A percentile compares a stretch with the other conserved stretches of the same genome.
phyloP scores from a whole-genome alignment of 2,888 invertebrate species.

The Ophioninae sp. region DNA sequence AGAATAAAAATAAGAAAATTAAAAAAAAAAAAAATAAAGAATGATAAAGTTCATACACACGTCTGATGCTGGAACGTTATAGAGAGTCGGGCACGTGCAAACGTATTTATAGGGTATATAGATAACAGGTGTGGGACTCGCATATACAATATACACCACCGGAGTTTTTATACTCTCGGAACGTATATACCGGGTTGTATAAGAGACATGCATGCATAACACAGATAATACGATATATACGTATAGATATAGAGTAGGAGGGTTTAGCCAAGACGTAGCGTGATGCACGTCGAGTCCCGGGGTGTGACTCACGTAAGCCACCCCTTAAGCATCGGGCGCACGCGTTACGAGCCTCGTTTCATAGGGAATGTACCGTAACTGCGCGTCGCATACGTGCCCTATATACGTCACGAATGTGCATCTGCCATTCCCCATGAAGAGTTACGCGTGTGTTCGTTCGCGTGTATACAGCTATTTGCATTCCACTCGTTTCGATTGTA shows the following conservation, averaged over 20 bases:
- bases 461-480: background rate
- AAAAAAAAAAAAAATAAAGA: too few species aligned
- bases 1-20: too few species aligned
- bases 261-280: slow-evolving; percentile 24
- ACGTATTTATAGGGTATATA: slow-evolving; percentile 35
- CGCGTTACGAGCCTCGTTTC: slow-evolving; percentile 50
- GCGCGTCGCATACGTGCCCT: slow-evolving; percentile 25
- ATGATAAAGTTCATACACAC: background rate
- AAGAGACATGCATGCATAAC: slow-evolving; percentile 40
- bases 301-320: slow-evolving; percentile 32
- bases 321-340: slow-evolving; percentile 28
- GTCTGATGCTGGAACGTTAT: slow-evolving; percentile 10
- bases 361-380: slow-evolving; percentile 33
- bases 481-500: background rate
- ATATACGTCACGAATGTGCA: slow-evolving; percentile 9
- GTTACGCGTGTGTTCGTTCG: too few species aligned
- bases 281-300: slow-evolving; percentile 15
- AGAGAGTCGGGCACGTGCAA: slow-evolving; percentile 42
- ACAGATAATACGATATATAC: background rate
- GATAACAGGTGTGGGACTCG: slow-evolving; percentile 32
- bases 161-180: slow-evolving; percentile 1
- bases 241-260: slow-evolving; percentile 10
- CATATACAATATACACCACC: background rate
- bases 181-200: slow-evolving; percentile 23
- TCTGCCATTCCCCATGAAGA: background rate